Percentiles rank a stretch among this genome's conserved stretches.
phyloP scores from a whole-genome alignment of 2,888 invertebrate genomes.

The Vannuccia rotundouncinata region DNA sequence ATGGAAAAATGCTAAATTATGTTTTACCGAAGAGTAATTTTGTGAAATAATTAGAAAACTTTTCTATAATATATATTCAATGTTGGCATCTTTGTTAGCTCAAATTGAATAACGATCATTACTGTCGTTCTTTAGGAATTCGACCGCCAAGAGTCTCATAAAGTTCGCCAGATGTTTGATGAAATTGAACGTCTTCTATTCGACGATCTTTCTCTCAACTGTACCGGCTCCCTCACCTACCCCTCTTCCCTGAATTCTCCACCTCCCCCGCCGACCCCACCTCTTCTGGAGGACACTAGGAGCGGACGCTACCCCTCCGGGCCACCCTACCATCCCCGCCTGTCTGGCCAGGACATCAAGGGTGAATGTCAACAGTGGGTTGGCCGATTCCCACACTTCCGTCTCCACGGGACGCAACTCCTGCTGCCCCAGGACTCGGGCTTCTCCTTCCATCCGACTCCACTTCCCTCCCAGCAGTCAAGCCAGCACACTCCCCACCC shows the following conservation, averaged over 20 bases:
- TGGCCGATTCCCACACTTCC: conserved; percentile 33
- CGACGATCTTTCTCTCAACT: conserved; percentile 1
- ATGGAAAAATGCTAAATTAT: no score
- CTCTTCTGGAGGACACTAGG: background rate
- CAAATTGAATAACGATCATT: no score
- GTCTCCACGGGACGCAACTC: conserved; percentile 29
- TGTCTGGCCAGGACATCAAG: background rate
- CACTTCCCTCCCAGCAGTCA: background rate
- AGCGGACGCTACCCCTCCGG: background rate
- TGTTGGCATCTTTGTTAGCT: no score
- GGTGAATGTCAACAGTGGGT: conserved; percentile 32
- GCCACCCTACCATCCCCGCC: background rate
- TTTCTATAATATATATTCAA: no score
- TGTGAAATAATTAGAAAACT: no score
- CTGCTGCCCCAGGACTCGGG: conserved; percentile 29
- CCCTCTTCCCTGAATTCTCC: conserved; percentile 25
- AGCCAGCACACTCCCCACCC: background rate
- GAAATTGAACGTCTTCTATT: conserved; percentile 35
- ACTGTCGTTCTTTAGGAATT: conserved; percentile 32
- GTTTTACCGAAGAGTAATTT: no score
- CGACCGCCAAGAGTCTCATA: conserved; percentile 35
- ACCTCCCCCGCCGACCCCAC: background rate
- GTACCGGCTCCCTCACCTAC: conserved; percentile 25
- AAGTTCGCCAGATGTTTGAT: conserved; percentile 34
- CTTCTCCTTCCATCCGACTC: conserved; percentile 3